Base-by-base conservation (phyloP, 1,140 invertebrate genomes). In the Drosophila ambigua region DNA sequence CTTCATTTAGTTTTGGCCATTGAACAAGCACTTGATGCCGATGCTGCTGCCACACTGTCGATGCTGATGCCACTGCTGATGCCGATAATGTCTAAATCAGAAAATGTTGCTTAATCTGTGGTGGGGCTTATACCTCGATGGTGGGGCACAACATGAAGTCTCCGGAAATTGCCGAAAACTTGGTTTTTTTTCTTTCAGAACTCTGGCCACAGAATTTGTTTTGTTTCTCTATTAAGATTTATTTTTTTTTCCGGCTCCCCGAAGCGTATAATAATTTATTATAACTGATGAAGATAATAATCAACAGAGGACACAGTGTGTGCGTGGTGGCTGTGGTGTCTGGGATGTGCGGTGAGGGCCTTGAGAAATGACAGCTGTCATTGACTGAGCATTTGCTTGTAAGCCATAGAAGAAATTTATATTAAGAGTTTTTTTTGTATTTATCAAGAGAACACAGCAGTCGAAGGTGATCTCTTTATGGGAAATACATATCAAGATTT, bases 131-230 rank as follows among this genome's bases (percentile, higher is more conserved):
- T 31, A 52, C 31, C 24, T 60, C 15, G 9, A 0, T 31, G 31
- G 8, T 1, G 7, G 1, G 35, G 11, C 4, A 13, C 35, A 39
- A 31, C 24, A 20, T 39, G 15, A 9, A 16, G 28, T 15, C 15
- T 7, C 73, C 57, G 72, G 61, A 76, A 76, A 76, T 72, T 61
- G 24, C 43, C 68, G 73, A 55, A 75, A 65, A 35, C 69, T 45
- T 4, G 53, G 66, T 41, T 60, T 54, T 31, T 31, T 31, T 9
- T 11, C 11, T 35, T 39, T 5, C 44, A 54, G 15, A 46, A 20
- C 23, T 23, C 39, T 43, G 9, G 13, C n/a, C 7, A 16, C 26
- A 11, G 15, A 15, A 5, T 31, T 31, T 35, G 11, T 52, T 52
- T 52, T 52, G 11, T 52, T 52, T 52, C 28, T 8, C 31, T n/a